phyloP scores from a whole-genome alignment of 1,140 invertebrate genomes.

The Streblospio benedicti region DNA sequence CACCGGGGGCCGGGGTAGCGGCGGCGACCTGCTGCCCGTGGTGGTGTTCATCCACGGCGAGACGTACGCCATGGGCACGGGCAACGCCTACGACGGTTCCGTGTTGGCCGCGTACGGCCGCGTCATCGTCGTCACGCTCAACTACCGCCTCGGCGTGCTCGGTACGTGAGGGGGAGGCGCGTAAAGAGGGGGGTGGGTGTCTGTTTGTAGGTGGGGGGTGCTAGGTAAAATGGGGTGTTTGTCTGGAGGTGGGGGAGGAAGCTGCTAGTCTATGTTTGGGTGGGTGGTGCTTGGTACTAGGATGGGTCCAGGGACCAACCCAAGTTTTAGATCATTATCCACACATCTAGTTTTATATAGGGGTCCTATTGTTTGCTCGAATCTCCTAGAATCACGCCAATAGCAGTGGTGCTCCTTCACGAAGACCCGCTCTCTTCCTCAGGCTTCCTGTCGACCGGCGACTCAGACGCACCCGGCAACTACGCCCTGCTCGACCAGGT shows the following conservation, averaged over 20 bases:
- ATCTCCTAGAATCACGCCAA: too few species aligned
- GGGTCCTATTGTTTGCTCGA: too few species aligned
- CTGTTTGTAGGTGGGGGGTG: neutral
- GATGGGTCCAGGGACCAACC: too few species aligned
- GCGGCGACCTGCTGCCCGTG: slow-evolving; percentile 58
- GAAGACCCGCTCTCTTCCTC: slow-evolving; percentile 23
- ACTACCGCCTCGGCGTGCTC: slow-evolving; percentile 90
- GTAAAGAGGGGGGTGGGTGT: neutral
- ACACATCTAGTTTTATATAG: too few species aligned
- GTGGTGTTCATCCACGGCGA: slow-evolving; percentile 93
- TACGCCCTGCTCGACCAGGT: slow-evolving; percentile 25
- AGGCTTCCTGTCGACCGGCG: slow-evolving; percentile 25
- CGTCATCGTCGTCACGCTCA: slow-evolving; percentile 91
- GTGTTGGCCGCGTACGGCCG: slow-evolving; percentile 83
- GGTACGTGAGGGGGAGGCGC: slow-evolving; percentile 57
- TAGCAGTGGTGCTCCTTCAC: too few species aligned
- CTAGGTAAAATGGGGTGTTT: too few species aligned
- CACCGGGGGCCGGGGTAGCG: too few species aligned
- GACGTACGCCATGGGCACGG: slow-evolving; percentile 91
- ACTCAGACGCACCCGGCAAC: slow-evolving; percentile 22
- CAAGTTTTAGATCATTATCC: too few species aligned
- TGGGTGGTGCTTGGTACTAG: too few species aligned
- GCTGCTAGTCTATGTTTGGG: too few species aligned
- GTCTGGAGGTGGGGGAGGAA: too few species aligned
- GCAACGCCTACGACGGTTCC: slow-evolving; percentile 89